Evolutionary conservation across 2,113 vertebrate genomes (phyloP).

Genomic region (Desmodus rotundus): DNA sequence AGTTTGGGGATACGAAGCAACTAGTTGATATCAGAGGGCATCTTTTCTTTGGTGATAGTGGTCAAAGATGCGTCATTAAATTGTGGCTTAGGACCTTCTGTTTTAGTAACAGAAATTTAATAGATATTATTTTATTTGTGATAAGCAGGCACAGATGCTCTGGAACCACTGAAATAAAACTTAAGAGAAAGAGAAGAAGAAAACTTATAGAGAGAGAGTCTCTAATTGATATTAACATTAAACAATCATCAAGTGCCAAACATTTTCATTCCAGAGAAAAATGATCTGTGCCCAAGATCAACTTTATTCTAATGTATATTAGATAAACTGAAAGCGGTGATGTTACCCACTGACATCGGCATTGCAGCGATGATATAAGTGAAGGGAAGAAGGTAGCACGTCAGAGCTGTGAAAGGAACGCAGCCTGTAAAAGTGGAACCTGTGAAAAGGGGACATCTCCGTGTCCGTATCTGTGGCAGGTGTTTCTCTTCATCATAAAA

Average conservation of each 20-base stretch:
- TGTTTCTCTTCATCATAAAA: neutral
- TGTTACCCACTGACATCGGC: neutral
- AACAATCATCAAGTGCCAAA: neutral
- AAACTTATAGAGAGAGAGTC: neutral
- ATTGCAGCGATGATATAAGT: neutral
- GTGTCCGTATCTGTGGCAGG: accelerated
- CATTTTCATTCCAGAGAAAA: neutral
- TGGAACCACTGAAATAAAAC: neutral
- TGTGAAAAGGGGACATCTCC: neutral
- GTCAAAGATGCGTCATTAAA: neutral
- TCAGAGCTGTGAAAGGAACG: too few species aligned
- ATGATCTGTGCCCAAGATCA: neutral
- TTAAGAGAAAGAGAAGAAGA: neutral
- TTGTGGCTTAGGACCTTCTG: neutral
- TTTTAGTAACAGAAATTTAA: neutral
- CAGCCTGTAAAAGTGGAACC: neutral
- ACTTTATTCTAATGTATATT: neutral
- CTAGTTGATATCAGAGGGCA: neutral
- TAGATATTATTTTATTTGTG: neutral
- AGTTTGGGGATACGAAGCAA: neutral
- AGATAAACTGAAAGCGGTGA: neutral
- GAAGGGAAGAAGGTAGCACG: neutral
- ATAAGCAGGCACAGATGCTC: neutral
- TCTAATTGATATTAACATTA: neutral
- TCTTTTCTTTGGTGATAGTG: neutral